Evolutionary conservation across 2,113 vertebrate genomes (phyloP).

Genomic region (Solenodon paradoxus): DNA sequence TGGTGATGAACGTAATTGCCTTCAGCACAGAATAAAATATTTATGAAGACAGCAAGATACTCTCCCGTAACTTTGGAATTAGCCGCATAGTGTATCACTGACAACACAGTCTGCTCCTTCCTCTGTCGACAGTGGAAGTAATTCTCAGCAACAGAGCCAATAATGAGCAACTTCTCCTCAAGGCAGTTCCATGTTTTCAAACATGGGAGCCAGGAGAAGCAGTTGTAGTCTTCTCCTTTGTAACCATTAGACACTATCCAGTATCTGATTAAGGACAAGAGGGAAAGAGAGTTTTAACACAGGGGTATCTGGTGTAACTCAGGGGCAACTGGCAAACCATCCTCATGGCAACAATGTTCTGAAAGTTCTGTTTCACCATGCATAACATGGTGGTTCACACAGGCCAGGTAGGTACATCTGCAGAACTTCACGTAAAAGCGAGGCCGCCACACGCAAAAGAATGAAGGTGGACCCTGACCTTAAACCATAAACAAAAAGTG

Average conservation of each 20-base stretch:
- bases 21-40: neutral
- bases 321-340: neutral
- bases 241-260: neutral
- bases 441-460: no score
- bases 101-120: neutral
- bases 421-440: no score
- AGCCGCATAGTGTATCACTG: neutral
- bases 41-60: neutral
- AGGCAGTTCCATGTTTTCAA: neutral
- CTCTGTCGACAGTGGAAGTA: neutral
- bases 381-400: no score
- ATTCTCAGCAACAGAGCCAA: neutral
- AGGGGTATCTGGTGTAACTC: neutral
- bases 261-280: neutral
- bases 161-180: neutral
- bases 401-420: no score
- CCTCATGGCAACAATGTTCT: no score
- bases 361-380: no score
- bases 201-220: neutral
- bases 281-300: neutral
- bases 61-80: neutral
- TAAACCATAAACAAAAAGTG: no score
- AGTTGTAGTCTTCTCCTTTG: neutral
- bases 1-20: neutral
- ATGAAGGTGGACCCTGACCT: no score